phyloP scores from a whole-genome alignment of 2,888 invertebrate species.

The Apamea sordens region DNA sequence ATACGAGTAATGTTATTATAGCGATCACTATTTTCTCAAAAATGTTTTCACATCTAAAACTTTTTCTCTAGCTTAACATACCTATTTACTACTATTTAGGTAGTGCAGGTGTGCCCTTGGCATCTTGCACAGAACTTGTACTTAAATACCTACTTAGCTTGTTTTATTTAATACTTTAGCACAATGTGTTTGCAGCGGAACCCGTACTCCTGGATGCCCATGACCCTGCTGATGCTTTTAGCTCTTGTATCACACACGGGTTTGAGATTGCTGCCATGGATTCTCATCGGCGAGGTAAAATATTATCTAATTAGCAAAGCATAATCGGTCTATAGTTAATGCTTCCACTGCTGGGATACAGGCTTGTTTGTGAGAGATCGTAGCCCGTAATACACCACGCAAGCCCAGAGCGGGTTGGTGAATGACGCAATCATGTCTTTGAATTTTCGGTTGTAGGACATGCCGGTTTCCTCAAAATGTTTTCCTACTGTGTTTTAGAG shows the following conservation, averaged over 20 bases:
- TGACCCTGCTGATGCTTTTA: conserved; percentile 91
- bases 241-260: conserved; percentile 93
- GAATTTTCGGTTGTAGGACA: not conserved
- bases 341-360: not conserved
- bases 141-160: not conserved
- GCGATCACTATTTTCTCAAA: not conserved
- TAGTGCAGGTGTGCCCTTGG: not conserved
- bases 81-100: not conserved
- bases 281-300: conserved; percentile 94
- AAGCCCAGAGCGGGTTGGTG: not conserved
- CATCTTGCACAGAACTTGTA: not conserved
- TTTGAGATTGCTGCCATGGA: conserved; percentile 94
- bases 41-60: not conserved
- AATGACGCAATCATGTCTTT: not conserved
- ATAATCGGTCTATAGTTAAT: not conserved
- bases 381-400: not conserved
- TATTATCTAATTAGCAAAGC: not conserved
- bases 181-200: conserved; percentile 79
- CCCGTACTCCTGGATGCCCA: conserved; percentile 92
- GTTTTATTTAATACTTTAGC: not conserved
- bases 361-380: not conserved
- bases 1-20: not conserved
- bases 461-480: not conserved
- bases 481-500: not conserved
- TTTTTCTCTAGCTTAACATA: not conserved